Base-by-base conservation (phyloP, 2,113 vertebrate genomes). In the Chlamydotis undulata region DNA sequence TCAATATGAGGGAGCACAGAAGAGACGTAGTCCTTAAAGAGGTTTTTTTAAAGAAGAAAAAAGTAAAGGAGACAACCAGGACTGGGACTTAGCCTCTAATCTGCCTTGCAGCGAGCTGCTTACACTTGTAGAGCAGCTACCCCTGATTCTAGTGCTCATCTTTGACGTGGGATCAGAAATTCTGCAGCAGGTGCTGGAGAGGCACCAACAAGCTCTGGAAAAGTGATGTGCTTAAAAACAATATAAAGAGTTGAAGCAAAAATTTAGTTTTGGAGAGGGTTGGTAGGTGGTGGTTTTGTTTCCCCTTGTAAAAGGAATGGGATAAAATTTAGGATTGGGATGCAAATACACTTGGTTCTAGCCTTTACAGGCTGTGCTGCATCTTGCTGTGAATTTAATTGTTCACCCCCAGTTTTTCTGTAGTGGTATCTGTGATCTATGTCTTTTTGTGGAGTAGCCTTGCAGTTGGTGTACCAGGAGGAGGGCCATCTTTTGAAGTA, bases 121-220 rank as follows among this genome's bases (percentile, higher is more conserved):
- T 64, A 9, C 21, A 26, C 26, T 55, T 50, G 28, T 9, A 39
- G 10, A 12, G 23, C 29, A 49, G 35, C 50, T 82, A 21, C 7
- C 12, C 9, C 10, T 1, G 5, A 0, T 68, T 90, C 53, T 37
- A 57, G 33, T 1, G 14, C 55, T 65, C 7, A 0, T 15, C 28
- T 35, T n/a, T 31, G 18, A 53, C 63, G 10, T 0, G 7, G 15
- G 22, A 43, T 52, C 35, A 49, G 14, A 45, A 60, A 63, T 73
- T 33, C 50, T 24, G 7, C 26, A 28, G 19, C 37, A 29, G 14
- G 29, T 59, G 49, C 19, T 24, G 52, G 24, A 65, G 47, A 57
- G 16, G 22, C 14, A 73, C 19, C 25, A 59, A 21, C 22, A 25
- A 64, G 23, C 19, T 68, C 52, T 47, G 59, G 35, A 45, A 47